phyloP scores from a whole-genome alignment of 2,888 invertebrate genomes.

The Aradus depressus region DNA sequence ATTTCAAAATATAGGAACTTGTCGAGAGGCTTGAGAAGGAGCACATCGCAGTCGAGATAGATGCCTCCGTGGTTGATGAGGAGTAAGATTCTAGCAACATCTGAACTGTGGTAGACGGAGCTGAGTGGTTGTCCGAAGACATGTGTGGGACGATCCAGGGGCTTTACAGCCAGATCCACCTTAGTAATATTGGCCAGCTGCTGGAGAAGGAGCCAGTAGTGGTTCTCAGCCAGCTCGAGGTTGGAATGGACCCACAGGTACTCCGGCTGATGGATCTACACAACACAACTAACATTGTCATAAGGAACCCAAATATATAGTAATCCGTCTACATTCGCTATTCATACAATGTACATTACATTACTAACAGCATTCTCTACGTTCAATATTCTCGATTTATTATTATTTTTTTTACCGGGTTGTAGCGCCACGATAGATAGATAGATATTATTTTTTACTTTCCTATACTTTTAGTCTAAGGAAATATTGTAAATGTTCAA shows the following conservation, averaged over 20 bases:
- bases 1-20: constrained; percentile 36
- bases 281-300: neutral
- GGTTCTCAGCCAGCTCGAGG: constrained; percentile 28
- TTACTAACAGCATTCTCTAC: too few species aligned
- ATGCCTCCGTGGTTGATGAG: constrained; percentile 37
- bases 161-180: constrained; percentile 24
- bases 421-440: too few species aligned
- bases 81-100: constrained; percentile 36
- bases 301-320: too few species aligned
- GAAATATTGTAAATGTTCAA: too few species aligned
- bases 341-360: too few species aligned
- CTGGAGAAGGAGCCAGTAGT: constrained; percentile 31
- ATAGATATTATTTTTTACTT: too few species aligned
- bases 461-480: too few species aligned
- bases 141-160: constrained; percentile 33
- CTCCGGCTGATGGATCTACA: constrained; percentile 33
- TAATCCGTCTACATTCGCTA: too few species aligned
- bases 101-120: constrained; percentile 37
- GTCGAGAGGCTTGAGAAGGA: constrained; percentile 35
- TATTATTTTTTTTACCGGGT: too few species aligned
- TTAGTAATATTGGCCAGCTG: constrained; percentile 20
- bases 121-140: constrained; percentile 37
- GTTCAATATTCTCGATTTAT: too few species aligned
- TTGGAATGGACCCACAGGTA: constrained; percentile 35
- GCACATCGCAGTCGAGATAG: constrained; percentile 36